phyloP scores from a whole-genome alignment of 2,888 invertebrate genomes.

The Nesidiocoris tenuis region DNA sequence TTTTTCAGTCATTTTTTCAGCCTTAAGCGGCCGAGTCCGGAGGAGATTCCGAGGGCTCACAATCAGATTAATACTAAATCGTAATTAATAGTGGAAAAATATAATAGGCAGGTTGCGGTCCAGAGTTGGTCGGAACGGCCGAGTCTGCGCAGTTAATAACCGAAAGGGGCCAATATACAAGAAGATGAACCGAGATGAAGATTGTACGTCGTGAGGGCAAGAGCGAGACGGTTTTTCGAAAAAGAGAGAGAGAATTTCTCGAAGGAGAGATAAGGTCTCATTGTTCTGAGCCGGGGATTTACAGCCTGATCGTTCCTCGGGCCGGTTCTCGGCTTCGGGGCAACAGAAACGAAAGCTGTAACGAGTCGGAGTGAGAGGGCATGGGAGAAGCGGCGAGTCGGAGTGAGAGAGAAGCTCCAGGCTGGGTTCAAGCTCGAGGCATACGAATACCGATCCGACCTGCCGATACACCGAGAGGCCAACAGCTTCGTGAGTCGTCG shows the following conservation, averaged over 20 bases:
- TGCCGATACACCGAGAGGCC: not conserved
- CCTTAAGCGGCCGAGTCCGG: not conserved
- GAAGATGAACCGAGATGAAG: not conserved
- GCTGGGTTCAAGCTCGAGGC: not conserved
- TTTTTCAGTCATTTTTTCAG: not conserved
- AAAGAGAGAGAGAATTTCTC: not conserved
- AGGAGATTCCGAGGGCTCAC: not conserved
- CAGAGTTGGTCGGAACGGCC: not conserved
- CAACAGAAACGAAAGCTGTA: conserved; percentile 7
- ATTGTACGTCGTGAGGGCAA: not conserved
- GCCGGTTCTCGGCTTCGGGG: not conserved
- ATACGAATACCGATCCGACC: not conserved
- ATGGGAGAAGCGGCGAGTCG: not conserved
- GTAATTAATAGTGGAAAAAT: conserved; percentile 42
- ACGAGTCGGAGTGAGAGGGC: not conserved
- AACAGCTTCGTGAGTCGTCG: not conserved
- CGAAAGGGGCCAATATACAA: not conserved
- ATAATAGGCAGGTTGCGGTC: conserved; percentile 23
- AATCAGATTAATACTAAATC: conserved; percentile 40
- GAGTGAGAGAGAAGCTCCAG: not conserved
- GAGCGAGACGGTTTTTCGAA: not conserved
- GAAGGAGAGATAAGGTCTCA: not conserved
- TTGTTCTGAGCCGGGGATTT: not conserved
- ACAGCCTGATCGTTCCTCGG: not conserved
- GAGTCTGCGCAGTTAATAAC: not conserved